Percentiles rank a stretch among this genome's conserved stretches.
These are phyloP conservation scores for Leptodactylus fuscus DNA, from an alignment of 2,113 vertebrate species.

Conservation along the genomic window DNA sequence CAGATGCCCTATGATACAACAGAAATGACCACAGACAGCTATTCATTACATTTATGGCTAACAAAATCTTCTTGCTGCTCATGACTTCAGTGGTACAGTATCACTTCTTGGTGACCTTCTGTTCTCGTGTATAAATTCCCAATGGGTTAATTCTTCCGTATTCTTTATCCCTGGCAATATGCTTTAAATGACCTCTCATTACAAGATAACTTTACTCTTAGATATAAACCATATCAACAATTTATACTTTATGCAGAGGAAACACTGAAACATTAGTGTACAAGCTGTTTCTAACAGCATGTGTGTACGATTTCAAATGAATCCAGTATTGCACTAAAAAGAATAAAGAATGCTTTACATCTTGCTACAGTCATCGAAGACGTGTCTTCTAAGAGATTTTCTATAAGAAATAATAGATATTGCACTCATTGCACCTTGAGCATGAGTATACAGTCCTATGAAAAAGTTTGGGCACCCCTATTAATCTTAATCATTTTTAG, in stretches of 20 bases:
- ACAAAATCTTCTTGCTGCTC: neutral
- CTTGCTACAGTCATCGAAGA: neutral
- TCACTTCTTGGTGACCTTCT: constrained; percentile 34
- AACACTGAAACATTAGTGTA: constrained; percentile 29
- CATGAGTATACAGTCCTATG: neutral
- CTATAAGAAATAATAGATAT: neutral
- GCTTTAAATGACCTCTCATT: constrained; percentile 32
- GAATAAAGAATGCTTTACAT: neutral
- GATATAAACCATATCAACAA: constrained; percentile 8
- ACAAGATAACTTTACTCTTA: constrained; percentile 11
- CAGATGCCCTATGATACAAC: constrained; percentile 8
- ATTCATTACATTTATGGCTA: constrained; percentile 37
- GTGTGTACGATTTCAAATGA: constrained; percentile 20
- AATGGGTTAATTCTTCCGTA: neutral
- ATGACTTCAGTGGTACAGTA: constrained; percentile 10
- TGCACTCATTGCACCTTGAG: neutral
- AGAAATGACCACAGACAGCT: constrained; percentile 1
- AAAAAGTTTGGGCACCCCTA: no score
- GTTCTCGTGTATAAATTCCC: constrained; percentile 3
- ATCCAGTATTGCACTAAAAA: neutral
- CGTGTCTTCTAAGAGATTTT: no score
- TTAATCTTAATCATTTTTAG: no score
- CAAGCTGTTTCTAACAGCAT: constrained; percentile 14
- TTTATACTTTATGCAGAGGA: constrained; percentile 22
- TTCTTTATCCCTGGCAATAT: constrained; percentile 9